phyloP scores from a whole-genome alignment of 2,888 invertebrate genomes.

The Zootermopsis nevadensis region DNA sequence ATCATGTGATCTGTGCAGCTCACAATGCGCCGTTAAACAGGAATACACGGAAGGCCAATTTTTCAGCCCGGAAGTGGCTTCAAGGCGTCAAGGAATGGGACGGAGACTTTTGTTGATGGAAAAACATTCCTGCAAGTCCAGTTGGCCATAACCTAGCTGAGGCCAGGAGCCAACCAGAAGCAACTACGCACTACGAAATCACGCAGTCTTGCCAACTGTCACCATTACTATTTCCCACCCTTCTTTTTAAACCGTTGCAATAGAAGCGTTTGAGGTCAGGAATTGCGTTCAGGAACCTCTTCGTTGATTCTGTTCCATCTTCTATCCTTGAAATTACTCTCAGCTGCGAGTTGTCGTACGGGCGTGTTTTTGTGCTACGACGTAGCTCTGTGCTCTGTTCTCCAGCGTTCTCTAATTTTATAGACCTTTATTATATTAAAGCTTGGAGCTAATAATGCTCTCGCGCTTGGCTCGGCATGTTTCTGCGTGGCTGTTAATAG shows the following conservation, averaged over 20 bases:
- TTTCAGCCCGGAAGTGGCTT: too few species aligned
- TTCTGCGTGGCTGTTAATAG: constrained; percentile 42
- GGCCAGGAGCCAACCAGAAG: too few species aligned
- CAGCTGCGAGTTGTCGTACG: constrained; percentile 32
- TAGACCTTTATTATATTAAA: constrained; percentile 50
- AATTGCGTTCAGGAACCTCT: constrained; percentile 10
- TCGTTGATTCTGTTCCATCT: constrained; percentile 27
- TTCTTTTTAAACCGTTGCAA: constrained; percentile 1
- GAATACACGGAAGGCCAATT: too few species aligned
- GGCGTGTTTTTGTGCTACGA: constrained; percentile 39
- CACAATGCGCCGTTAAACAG: too few species aligned
- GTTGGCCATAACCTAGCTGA: too few species aligned
- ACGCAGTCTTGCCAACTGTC: not conserved
- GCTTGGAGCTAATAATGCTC: constrained; percentile 46
- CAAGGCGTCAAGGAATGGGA: too few species aligned
- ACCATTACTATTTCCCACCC: not conserved
- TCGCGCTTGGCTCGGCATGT: constrained; percentile 45
- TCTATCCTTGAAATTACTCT: constrained; percentile 12
- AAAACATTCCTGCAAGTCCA: too few species aligned
- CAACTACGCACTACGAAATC: not conserved
- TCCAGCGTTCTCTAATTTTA: constrained; percentile 30
- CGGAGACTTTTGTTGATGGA: too few species aligned
- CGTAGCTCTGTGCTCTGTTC: constrained; percentile 1
- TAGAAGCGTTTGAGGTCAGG: constrained; percentile 43
- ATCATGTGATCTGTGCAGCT: too few species aligned